A percentile compares a stretch with the other conserved stretches of the same genome.
These are phyloP conservation scores for Conistra vaccinii DNA, from an alignment of 2,888 invertebrate genomes.

Conservation along the genomic window DNA sequence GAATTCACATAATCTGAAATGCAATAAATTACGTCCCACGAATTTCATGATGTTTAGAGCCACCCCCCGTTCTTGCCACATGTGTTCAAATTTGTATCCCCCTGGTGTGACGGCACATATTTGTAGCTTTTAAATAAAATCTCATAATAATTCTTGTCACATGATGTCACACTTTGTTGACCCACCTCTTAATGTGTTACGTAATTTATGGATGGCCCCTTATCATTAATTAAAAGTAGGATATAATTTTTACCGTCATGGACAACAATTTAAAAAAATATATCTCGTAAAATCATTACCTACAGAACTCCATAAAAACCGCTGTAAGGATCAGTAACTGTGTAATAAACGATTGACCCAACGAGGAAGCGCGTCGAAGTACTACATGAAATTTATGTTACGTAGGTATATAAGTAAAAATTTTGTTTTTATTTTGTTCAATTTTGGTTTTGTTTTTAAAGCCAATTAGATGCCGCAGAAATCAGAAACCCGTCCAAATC, in stretches of 20 bases:
- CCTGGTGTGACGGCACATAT: not conserved
- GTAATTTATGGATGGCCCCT: not conserved
- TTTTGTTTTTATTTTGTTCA: not conserved
- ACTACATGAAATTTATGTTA: not conserved
- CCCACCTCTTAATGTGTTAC: not conserved
- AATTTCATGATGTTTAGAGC: not conserved
- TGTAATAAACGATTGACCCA: not conserved
- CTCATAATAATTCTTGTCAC: not conserved
- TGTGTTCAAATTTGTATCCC: not conserved
- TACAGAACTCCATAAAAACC: not conserved
- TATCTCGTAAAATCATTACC: not conserved
- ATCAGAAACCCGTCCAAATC: not conserved
- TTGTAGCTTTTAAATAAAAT: not conserved
- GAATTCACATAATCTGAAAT: not conserved
- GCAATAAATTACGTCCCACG: not conserved
- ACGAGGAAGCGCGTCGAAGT: not conserved
- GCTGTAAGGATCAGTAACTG: not conserved
- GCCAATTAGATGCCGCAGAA: not conserved
- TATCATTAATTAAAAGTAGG: not conserved
- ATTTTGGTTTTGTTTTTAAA: not conserved
- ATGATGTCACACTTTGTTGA: not conserved
- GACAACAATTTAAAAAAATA: not conserved
- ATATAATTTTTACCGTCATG: not conserved
- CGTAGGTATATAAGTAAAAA: not conserved
- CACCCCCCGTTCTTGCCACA: not conserved